Base-by-base conservation (phyloP, 1,140 invertebrate species). In the Hypsibius dujardini region DNA sequence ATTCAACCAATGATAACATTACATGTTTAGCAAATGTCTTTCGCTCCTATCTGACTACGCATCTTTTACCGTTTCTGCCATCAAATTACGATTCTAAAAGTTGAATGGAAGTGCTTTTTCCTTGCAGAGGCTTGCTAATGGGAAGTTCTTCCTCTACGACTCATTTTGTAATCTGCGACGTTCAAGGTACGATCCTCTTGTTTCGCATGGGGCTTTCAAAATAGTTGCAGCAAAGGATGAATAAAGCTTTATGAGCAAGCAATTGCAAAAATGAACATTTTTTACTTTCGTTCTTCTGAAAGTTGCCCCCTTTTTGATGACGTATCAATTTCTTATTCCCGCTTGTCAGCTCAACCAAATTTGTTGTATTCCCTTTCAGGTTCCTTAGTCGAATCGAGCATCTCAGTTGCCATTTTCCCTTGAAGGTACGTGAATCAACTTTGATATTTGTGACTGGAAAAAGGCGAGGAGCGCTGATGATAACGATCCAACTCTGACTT, bases 201-300 rank as follows among this genome's bases (percentile, higher is more conserved):
- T 28, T 28, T 28, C 28, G 28, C 28, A 28, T 28, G 0, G 28
- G 28, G 28, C 28, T 28, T 28, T 28, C 28, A 28, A 28, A 28
- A 28, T 28, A 28, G 28, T 0, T 28, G 28, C 28, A 28, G 28
- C 28, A 0, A 56, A 56, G 50, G n/a, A 56, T 56, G 7, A 7
- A 56, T 56, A 7, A 56, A 56, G n/a, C n/a, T 56, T 56, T 56
- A 7, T 56, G 28, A 28, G 28, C 28, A 28, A 28, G 28, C 28
- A 28, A 28, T n/a, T 56, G n/a, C 7, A 56, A 12, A 56, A 12
- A 12, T 56, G 7, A n/a, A 56, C 50, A 56, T 56, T 56, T 56
- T 56, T 56, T n/a, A 56, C 50, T 56, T 56, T 56, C 50, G 50
- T 56, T 56, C 50, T 56, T 56, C 50, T 56, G 50, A 56, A 12